Evolutionary conservation across 2,797 vertebrate species (phyloP), one percentile per base, ranked within the genome.

Genomic region (Tachyglossus aculeatus): DNA sequence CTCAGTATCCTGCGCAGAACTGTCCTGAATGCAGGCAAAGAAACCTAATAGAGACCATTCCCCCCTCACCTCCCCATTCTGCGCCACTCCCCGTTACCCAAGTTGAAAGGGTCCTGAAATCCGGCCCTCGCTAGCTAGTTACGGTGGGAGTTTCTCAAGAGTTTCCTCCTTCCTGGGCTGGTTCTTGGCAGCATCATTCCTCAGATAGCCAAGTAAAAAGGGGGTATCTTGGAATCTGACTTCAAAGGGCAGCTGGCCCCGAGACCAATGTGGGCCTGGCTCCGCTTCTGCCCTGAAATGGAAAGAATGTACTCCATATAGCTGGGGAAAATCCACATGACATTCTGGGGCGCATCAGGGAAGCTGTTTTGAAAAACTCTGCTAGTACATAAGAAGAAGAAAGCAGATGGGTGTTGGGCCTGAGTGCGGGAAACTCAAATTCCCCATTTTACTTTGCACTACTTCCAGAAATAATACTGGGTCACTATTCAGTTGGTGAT

Each of bases 81-180:
- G 1, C 16, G 2, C n/a, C 9, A 0, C 0, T 0, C 16, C 19
- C 50, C 27, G 22, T 48, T 21, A 0, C 25, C 39, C 9, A 0
- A 15, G 0, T 0, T 1, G 13, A 63, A n/a, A n/a, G 31, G 59
- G 21, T 29, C 43, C 19, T 33, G 38, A 44, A 48, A 60, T 61
- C 50, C 18, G 3, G 48, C 64, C 67, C 57, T 14, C 10, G 1
- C 54, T 44, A 24, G 38, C 0, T 0, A 16, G 0, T 63, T 48
- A 12, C 44, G 1, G 0, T 2, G 36, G 32, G 40, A 59, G 0
- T 7, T 27, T 48, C 21, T 5, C 33, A 11, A 12, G 4, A 54
- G 27, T 21, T n/a, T n/a, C 3, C 29, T 56, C 22, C 53, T 1
- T 1, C 4, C 25, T 21, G 1, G 0, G 2, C 31, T 64, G 24